phyloP scores from a whole-genome alignment of 2,888 invertebrate species.

The Tribolium freemani region DNA sequence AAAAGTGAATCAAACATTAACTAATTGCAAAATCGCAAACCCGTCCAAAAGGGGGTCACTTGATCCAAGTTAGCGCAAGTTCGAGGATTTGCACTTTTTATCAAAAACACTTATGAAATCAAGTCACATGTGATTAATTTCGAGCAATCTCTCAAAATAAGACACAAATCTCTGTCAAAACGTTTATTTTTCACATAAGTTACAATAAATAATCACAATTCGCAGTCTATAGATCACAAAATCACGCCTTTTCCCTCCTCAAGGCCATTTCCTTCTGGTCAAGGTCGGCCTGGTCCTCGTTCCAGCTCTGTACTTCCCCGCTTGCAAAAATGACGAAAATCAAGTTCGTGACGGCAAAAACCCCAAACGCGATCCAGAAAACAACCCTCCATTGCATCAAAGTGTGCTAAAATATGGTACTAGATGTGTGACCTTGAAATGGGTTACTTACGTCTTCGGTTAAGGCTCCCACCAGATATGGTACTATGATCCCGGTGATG shows the following conservation, averaged over 20 bases:
- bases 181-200: background rate
- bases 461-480: constrained; percentile 72
- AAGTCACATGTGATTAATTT: background rate
- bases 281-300: constrained; percentile 39
- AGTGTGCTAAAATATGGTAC: constrained; percentile 69
- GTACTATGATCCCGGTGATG: constrained; percentile 73
- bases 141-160: no score
- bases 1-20: background rate
- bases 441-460: constrained; percentile 73
- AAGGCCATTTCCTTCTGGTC: constrained; percentile 38
- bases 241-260: constrained; percentile 31
- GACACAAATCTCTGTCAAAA: background rate
- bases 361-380: constrained; percentile 82
- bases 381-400: constrained; percentile 81
- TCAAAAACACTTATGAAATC: no score
- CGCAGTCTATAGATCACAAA: background rate
- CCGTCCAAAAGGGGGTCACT: background rate
- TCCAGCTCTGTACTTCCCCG: constrained; percentile 55
- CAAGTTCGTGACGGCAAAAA: constrained; percentile 77
- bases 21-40: background rate
- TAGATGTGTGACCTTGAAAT: background rate
- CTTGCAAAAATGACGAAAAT: constrained; percentile 73
- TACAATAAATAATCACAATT: constrained; percentile 24
- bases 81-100: background rate
- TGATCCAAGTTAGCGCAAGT: background rate